phyloP scores from a whole-genome alignment of 2,113 vertebrate genomes.

The Pluvianellus socialis region DNA sequence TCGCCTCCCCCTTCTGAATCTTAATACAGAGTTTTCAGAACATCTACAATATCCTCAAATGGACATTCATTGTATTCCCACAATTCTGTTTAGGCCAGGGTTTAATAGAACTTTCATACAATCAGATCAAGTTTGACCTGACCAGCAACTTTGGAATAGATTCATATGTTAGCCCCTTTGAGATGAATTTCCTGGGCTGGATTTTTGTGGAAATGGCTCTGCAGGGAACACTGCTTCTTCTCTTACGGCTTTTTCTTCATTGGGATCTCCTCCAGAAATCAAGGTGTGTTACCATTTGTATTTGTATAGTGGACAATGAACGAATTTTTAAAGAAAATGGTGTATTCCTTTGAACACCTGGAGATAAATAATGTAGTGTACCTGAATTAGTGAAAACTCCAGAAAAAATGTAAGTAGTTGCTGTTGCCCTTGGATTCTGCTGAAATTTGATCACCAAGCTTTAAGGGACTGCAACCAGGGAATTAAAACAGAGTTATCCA shows the following conservation, averaged over 20 bases:
- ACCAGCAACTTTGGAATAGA: slow-evolving; percentile 68
- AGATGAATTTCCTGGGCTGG: slow-evolving; percentile 75
- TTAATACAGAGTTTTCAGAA: slow-evolving; percentile 68
- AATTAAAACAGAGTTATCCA: background rate
- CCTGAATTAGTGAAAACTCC: background rate
- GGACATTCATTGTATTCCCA: slow-evolving; percentile 74
- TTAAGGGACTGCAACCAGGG: background rate
- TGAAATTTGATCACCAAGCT: background rate
- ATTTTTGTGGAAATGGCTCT: slow-evolving; percentile 68
- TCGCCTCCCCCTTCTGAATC: background rate
- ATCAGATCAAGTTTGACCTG: slow-evolving; percentile 75
- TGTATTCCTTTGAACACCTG: background rate
- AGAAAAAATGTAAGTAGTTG: background rate
- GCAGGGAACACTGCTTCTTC: slow-evolving; percentile 68
- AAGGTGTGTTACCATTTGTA: slow-evolving; percentile 48
- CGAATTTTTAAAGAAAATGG: background rate
- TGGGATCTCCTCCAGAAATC: slow-evolving; percentile 54
- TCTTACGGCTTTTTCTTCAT: slow-evolving; percentile 67
- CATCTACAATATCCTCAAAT: slow-evolving; percentile 67
- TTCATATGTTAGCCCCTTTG: slow-evolving; percentile 73
- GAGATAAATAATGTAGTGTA: background rate
- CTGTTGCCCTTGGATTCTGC: background rate
- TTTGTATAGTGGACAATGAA: background rate
- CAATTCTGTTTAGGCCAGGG: slow-evolving; percentile 80
- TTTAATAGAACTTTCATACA: slow-evolving; percentile 75